These are phyloP conservation scores for Calliopsis andreniformis DNA, from an alignment of 1,140 invertebrate species.

Conservation along the genomic window DNA sequence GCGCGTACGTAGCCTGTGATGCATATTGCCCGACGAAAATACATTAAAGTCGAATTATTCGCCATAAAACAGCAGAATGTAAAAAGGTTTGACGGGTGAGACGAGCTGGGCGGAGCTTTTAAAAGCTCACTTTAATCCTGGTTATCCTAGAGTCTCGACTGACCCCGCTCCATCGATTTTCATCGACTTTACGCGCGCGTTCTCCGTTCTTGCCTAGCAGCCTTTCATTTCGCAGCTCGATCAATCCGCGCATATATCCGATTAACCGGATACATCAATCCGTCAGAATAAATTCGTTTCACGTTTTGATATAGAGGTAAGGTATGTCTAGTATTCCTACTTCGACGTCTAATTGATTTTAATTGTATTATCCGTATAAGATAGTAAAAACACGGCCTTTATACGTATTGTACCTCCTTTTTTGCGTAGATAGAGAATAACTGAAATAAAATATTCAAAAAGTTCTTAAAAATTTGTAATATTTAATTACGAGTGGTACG, in stretches of 20 bases:
- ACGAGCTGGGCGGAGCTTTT: slow-evolving; percentile 33
- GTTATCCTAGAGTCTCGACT: slow-evolving; percentile 36
- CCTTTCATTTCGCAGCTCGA: slow-evolving; percentile 18
- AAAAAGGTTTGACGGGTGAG: slow-evolving; percentile 32
- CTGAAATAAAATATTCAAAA: too few relatives aligned
- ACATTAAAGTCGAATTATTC: slow-evolving; percentile 38
- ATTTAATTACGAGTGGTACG: too few relatives aligned
- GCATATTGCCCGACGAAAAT: neutral
- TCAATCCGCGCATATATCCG: slow-evolving; percentile 28
- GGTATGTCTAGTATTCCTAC: neutral
- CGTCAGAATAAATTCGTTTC: slow-evolving; percentile 30
- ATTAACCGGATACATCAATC: slow-evolving; percentile 27
- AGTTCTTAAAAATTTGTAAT: too few relatives aligned
- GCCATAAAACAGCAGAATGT: slow-evolving; percentile 15
- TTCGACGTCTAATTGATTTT: neutral
- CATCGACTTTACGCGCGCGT: slow-evolving; percentile 36
- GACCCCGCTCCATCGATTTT: slow-evolving; percentile 43
- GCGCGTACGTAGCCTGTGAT: neutral
- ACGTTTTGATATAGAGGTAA: slow-evolving; percentile 18
- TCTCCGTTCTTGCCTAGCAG: slow-evolving; percentile 10
- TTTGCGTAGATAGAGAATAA: too few relatives aligned
- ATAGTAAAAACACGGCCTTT: too few relatives aligned
- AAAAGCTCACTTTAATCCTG: slow-evolving; percentile 50
- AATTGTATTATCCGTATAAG: slow-evolving; percentile 29
- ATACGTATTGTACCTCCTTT: too few relatives aligned